Percentiles rank a stretch among this genome's conserved stretches.
phyloP scores from a whole-genome alignment of 2,113 vertebrate species.

The Mugil cephalus region DNA sequence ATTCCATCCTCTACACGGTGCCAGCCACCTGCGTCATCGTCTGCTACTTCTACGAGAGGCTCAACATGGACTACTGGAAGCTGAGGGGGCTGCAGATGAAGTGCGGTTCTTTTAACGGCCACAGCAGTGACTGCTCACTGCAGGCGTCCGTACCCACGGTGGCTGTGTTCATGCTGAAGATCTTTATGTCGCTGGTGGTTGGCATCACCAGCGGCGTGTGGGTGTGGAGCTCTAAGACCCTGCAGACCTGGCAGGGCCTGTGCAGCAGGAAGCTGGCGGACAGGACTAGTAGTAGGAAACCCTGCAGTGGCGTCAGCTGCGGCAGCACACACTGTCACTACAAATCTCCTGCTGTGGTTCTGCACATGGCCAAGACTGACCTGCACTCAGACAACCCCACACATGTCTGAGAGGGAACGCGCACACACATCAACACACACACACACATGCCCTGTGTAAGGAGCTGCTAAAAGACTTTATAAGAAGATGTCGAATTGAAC shows the following conservation, averaged over 20 bases:
- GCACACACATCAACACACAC: conserved; percentile 7
- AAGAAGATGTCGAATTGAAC: conserved; percentile 53
- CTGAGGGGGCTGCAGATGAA: conserved; percentile 87
- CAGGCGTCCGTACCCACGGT: conserved; percentile 92
- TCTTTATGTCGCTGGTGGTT: conserved; percentile 98
- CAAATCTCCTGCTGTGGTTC: conserved; percentile 91
- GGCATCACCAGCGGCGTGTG: conserved; percentile 99
- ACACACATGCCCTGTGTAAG: conserved; percentile 60
- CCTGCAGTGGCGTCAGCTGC: conserved; percentile 89
- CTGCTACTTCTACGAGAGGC: conserved; percentile 96
- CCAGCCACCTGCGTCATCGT: conserved; percentile 97
- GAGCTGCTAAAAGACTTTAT: conserved; percentile 74
- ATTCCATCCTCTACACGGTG: conserved; percentile 97
- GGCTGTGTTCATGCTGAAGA: conserved; percentile 98
- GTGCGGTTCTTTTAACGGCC: conserved; percentile 84
- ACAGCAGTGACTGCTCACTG: conserved; percentile 89
- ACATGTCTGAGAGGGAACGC: conserved; percentile 82
- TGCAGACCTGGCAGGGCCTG: conserved; percentile 97
- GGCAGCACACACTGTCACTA: conserved; percentile 92
- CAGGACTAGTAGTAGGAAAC: conserved; percentile 90
- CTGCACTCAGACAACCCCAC: conserved; percentile 93
- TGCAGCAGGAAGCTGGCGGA: conserved; percentile 92
- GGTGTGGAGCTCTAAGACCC: conserved; percentile 99
- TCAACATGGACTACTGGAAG: conserved; percentile 96
- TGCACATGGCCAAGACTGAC: conserved; percentile 95